Evolutionary conservation across 2,797 vertebrate species (phyloP).

Genomic region (Coluber constrictor): DNA sequence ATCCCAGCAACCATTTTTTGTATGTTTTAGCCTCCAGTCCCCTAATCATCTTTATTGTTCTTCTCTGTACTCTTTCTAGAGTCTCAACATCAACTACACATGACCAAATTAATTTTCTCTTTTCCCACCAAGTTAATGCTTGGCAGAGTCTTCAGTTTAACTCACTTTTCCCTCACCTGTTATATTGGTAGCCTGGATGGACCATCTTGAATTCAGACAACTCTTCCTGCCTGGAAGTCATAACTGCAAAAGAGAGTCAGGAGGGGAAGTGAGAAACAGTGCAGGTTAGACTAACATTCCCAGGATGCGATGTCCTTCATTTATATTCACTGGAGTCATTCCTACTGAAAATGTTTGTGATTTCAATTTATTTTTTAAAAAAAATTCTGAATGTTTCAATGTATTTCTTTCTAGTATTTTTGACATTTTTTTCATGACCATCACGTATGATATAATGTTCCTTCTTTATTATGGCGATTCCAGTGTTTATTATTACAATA

Average conservation of each 20-base stretch:
- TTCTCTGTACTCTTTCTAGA: too few relatives aligned
- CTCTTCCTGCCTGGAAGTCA: slow-evolving; percentile 15
- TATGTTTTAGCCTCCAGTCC: too few relatives aligned
- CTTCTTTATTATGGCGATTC: neutral
- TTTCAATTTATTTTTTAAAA: neutral
- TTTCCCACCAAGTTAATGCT: neutral
- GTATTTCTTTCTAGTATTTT: neutral
- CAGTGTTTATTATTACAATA: neutral
- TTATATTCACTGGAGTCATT: neutral
- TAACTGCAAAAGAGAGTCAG: neutral
- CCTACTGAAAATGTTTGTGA: neutral
- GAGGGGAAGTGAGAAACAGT: neutral
- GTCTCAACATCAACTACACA: neutral
- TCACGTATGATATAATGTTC: neutral
- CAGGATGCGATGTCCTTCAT: neutral
- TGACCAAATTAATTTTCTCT: neutral
- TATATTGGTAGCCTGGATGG: neutral
- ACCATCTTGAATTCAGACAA: neutral
- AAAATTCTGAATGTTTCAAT: neutral
- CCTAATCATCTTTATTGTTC: too few relatives aligned
- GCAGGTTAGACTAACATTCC: neutral
- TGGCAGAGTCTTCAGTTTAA: neutral
- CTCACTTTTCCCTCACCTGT: neutral
- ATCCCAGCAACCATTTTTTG: too few relatives aligned
- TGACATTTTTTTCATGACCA: neutral